These are phyloP conservation scores for Uloborus plumipes DNA, from an alignment of 2,888 invertebrate species.

Conservation along the genomic window DNA sequence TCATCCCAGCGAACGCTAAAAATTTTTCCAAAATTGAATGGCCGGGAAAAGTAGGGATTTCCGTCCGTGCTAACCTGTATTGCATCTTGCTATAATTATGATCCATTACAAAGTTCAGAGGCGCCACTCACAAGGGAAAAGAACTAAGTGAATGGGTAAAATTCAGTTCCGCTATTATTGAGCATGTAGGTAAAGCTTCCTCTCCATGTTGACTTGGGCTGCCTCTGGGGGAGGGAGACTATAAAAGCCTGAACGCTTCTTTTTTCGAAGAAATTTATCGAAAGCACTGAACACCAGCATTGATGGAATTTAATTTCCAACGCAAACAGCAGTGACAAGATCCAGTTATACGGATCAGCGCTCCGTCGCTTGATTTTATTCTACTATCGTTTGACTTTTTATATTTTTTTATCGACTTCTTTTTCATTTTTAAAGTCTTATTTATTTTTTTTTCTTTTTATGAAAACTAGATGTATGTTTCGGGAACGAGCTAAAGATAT, in stretches of 20 bases:
- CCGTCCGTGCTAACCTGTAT: slow-evolving; percentile 23
- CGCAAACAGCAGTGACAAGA: slow-evolving; percentile 59
- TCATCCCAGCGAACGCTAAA: too few species aligned
- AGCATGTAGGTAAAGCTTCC: slow-evolving; percentile 50
- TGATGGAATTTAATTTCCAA: slow-evolving; percentile 62
- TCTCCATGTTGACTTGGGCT: slow-evolving; percentile 39
- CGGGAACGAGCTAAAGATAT: slow-evolving; percentile 45
- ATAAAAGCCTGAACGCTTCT: slow-evolving; percentile 55
- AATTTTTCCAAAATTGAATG: too few species aligned
- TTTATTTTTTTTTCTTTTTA: slow-evolving; percentile 19
- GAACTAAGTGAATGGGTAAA: slow-evolving; percentile 59
- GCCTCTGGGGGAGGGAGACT: slow-evolving; percentile 24
- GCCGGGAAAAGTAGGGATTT: too few species aligned
- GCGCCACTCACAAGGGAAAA: slow-evolving; percentile 19
- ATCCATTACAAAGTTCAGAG: slow-evolving; percentile 55
- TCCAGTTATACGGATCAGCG: slow-evolving; percentile 53
- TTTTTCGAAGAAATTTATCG: slow-evolving; percentile 63
- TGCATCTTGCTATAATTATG: slow-evolving; percentile 49
- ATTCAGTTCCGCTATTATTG: slow-evolving; percentile 51
- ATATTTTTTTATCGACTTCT: slow-evolving; percentile 11
- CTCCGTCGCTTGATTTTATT: slow-evolving; percentile 37
- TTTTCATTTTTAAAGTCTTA: slow-evolving; percentile 4
- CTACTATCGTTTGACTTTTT: slow-evolving; percentile 50
- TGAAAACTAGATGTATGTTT: slow-evolving; percentile 51
- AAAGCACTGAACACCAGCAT: slow-evolving; percentile 57